Percentiles rank a stretch among this genome's conserved stretches.
These are phyloP conservation scores for Philhelius pedissequus DNA, from an alignment of 2,888 invertebrate genomes.

Conservation along the genomic window DNA sequence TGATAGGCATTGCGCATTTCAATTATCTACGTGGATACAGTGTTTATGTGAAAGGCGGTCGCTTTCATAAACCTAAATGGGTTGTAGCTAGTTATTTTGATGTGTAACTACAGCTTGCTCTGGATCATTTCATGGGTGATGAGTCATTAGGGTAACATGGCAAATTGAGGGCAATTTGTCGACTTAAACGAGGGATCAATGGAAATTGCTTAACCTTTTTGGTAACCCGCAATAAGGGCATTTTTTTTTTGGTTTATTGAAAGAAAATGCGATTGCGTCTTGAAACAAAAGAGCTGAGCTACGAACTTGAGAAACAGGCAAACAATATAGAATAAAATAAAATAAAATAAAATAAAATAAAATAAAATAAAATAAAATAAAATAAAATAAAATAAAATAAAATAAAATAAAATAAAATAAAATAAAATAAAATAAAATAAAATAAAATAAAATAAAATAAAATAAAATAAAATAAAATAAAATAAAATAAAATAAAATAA, in stretches of 20 bases:
- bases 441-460: too few species aligned
- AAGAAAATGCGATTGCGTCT: background rate
- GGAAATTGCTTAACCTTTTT: constrained; percentile 40
- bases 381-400: too few species aligned
- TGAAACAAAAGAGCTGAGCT: constrained; percentile 2
- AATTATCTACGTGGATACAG: constrained; percentile 65
- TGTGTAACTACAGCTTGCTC: background rate
- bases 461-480: too few species aligned
- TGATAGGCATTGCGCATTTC: constrained; percentile 65
- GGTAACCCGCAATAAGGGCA: too few species aligned
- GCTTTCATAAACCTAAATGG: constrained; percentile 52
- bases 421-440: too few species aligned
- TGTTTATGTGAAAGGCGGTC: constrained; percentile 65
- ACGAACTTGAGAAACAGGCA: background rate
- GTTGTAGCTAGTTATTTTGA: constrained; percentile 43
- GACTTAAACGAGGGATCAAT: constrained; percentile 46
- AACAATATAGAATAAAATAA: too few species aligned
- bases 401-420: too few species aligned
- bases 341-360: too few species aligned
- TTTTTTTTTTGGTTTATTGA: background rate
- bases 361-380: too few species aligned
- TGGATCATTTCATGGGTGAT: constrained; percentile 14
- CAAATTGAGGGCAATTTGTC: constrained; percentile 53
- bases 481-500: too few species aligned
- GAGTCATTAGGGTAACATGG: constrained; percentile 60